Base-by-base conservation (phyloP, 2,888 invertebrate genomes). In the Onthophagus sagittarius region DNA sequence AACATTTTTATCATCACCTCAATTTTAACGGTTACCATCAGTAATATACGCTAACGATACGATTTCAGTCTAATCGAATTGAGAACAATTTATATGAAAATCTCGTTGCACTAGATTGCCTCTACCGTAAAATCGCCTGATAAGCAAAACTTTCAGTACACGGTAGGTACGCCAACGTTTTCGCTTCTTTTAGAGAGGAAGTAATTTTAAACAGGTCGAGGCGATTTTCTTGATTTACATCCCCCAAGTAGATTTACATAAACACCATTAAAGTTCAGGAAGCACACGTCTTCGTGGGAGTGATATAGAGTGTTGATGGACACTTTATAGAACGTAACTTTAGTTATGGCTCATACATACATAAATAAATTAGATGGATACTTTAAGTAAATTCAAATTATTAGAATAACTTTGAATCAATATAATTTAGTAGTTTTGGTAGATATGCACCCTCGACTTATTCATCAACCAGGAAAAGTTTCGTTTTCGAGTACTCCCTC, bases 251-350 rank as follows among this genome's bases (percentile, higher is more conserved):
- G 64, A 63, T 74, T 72, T 72, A 70, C 74, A 74, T 74, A 74
- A 74, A 74, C 65, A 70, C 72, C 70, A 72, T 73, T 73, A 71
- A 67, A 33, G 72, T 62, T 32, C 74, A 75, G 74, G 72, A 75
- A 72, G 72, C 70, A 72, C 71, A 72, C 72, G 72, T 69, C 70
- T 64, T 32, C 62, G 72, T 67, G 23, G 67, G 23, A 67, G 67
- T 32, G 23, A 31, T 65, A 67, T 32, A 67, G 15, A n/a, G 67
- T 67, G 67, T 67, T 67, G 67, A 67, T 67, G 9, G 67, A 67
- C 67, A 23, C n/a, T 32, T 15, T 23, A 75, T 75, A 73, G 74
- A 75, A 75, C 75, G 71, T 69, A 15, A 64, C 75, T 72, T 23
- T 23, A 72, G 73, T 74, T 75, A 74, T 75, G 67, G 15, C 31